Evolutionary conservation across 2,797 vertebrate species (phyloP).

Genomic region (Arctocebus calabarensis): DNA sequence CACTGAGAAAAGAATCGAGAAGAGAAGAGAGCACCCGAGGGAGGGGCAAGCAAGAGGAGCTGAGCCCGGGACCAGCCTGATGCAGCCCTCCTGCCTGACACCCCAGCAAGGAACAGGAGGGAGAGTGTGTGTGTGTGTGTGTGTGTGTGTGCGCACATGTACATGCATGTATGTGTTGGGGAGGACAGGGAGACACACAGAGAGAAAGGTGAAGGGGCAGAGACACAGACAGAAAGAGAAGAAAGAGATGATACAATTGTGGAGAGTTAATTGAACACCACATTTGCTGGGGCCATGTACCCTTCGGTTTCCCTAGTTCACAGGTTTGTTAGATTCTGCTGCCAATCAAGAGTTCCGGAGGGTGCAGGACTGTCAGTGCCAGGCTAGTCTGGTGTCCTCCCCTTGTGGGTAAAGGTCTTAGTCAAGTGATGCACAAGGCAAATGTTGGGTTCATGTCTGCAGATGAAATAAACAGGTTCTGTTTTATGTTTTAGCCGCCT

Average conservation of each 20-base stretch:
- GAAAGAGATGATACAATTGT: neutral
- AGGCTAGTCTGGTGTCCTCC: too few relatives aligned
- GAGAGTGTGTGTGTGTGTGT: too few relatives aligned
- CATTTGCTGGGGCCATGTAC: neutral
- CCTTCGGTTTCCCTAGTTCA: neutral
- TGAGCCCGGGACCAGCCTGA: neutral
- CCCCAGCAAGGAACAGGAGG: neutral
- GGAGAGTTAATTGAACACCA: neutral
- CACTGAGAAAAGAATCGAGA: neutral
- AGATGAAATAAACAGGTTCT: neutral
- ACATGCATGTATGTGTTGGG: too few relatives aligned
- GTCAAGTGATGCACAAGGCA: neutral
- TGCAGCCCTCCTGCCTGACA: neutral
- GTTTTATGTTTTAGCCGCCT: neutral
- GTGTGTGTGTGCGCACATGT: too few relatives aligned
- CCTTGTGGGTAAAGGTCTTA: neutral
- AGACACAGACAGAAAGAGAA: neutral
- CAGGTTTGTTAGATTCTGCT: neutral
- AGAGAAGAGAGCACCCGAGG: neutral
- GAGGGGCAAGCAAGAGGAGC: neutral
- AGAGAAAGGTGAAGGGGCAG: neutral
- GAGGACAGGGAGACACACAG: neutral
- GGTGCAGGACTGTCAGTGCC: fast-evolving
- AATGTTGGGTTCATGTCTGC: neutral
- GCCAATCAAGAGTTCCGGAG: neutral